phyloP scores from a whole-genome alignment of 2,113 vertebrate species.

The Corythoichthys intestinalis region DNA sequence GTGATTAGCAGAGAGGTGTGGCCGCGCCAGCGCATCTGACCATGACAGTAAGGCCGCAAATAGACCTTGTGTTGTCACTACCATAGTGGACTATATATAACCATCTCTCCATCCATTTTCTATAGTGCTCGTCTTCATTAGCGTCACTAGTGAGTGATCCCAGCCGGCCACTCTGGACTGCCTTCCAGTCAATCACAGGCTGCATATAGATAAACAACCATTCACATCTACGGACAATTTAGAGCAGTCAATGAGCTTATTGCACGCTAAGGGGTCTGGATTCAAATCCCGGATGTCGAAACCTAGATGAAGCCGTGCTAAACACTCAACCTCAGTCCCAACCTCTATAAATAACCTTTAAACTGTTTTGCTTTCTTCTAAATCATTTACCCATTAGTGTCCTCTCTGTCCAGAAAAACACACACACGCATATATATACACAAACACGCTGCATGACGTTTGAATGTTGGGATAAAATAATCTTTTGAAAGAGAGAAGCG shows the following conservation, averaged over 20 bases:
- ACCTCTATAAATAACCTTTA: constrained; percentile 17
- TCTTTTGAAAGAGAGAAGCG: background rate
- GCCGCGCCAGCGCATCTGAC: constrained; percentile 19
- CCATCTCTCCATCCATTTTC: background rate
- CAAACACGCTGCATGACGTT: background rate
- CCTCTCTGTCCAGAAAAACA: background rate
- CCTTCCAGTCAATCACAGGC: background rate
- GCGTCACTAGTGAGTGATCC: background rate
- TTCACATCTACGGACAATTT: background rate
- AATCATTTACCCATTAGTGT: constrained; percentile 10
- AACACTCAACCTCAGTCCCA: background rate
- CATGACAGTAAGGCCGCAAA: constrained; percentile 10
- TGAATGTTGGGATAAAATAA: background rate
- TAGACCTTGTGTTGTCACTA: constrained; percentile 7
- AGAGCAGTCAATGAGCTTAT: background rate
- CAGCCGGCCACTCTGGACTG: background rate
- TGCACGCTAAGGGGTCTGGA: background rate
- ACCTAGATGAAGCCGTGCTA: background rate
- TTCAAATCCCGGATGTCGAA: background rate
- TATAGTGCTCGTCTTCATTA: background rate
- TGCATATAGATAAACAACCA: background rate
- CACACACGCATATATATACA: background rate
- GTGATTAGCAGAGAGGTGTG: background rate
- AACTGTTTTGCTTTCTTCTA: constrained; percentile 1
- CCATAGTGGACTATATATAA: constrained; percentile 1